Evolutionary conservation across 1,140 invertebrate species (phyloP).

Genomic region (Hylaeus anthracinus): DNA sequence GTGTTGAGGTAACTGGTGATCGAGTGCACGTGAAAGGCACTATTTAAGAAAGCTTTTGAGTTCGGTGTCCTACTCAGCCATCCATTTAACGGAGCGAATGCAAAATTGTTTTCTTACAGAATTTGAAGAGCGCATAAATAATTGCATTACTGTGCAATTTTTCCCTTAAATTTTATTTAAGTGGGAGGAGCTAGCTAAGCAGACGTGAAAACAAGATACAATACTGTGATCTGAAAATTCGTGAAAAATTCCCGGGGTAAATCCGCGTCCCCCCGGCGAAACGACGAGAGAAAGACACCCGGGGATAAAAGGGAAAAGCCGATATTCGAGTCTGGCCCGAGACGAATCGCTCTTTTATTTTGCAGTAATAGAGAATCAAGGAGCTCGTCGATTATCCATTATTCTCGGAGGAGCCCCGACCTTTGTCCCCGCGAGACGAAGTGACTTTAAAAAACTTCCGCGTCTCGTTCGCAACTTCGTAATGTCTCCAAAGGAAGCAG

Average conservation of each 20-base stretch:
- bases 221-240: slow-evolving; percentile 1
- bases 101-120: too few species aligned
- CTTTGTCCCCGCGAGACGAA: slow-evolving; percentile 63
- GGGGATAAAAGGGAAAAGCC: slow-evolving; percentile 45
- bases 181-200: too few species aligned
- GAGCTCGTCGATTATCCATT: slow-evolving; percentile 70
- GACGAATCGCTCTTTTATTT: slow-evolving; percentile 66
- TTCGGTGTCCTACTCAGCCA: too few species aligned
- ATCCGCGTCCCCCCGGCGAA: slow-evolving; percentile 5
- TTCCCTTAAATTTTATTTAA: too few species aligned
- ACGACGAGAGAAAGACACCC: slow-evolving; percentile 22
- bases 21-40: too few species aligned
- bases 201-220: too few species aligned
- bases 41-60: too few species aligned
- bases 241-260: slow-evolving; percentile 22
- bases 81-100: too few species aligned
- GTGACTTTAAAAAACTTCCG: slow-evolving; percentile 71
- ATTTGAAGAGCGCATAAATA: too few species aligned
- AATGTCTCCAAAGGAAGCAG: slow-evolving; percentile 10
- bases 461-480: slow-evolving; percentile 56
- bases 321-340: slow-evolving; percentile 58
- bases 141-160: too few species aligned
- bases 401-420: slow-evolving; percentile 71
- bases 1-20: too few species aligned
- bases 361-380: slow-evolving; percentile 66